Conservation (phyloP, 2,888 invertebrate genomes). For the Scrobipalpa costella region DNA sequence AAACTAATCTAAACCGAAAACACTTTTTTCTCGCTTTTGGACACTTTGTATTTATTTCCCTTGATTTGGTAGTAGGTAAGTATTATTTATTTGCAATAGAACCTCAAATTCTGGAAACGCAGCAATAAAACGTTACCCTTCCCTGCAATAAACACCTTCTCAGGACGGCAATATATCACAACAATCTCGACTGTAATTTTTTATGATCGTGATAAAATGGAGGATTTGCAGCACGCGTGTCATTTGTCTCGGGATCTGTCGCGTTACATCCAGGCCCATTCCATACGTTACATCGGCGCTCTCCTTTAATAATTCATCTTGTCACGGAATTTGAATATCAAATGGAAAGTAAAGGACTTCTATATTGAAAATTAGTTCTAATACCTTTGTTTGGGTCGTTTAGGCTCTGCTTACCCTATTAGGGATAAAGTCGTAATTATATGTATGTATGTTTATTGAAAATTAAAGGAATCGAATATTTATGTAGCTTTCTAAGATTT, state of each 20-base stretch:
- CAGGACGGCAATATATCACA: conserved; percentile 29
- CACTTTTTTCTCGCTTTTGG: too few species aligned
- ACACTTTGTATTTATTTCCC: too few species aligned
- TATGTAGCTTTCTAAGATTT: too few species aligned
- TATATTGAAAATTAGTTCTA: too few species aligned
- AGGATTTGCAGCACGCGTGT: conserved; percentile 31
- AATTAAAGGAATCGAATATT: too few species aligned
- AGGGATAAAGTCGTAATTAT: too few species aligned
- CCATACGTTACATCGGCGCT: conserved; percentile 29
- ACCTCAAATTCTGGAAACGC: neutral
- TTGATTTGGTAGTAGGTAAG: too few species aligned
- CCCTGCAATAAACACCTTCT: conserved; percentile 21
- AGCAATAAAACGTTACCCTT: conserved; percentile 2
- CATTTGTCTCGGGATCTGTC: conserved; percentile 33
- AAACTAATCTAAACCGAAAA: too few species aligned
- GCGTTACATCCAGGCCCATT: neutral
- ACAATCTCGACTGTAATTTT: conserved; percentile 28
- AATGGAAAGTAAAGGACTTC: conserved; percentile 21
- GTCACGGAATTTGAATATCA: conserved; percentile 38
- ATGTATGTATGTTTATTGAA: too few species aligned
- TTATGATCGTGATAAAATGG: conserved; percentile 29
- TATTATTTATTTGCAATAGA: too few species aligned
- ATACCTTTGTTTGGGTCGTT: too few species aligned
- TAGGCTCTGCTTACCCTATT: too few species aligned
- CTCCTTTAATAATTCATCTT: conserved; percentile 36